Base-by-base conservation (phyloP, 2,888 invertebrate species). In the Ophion costatus region DNA sequence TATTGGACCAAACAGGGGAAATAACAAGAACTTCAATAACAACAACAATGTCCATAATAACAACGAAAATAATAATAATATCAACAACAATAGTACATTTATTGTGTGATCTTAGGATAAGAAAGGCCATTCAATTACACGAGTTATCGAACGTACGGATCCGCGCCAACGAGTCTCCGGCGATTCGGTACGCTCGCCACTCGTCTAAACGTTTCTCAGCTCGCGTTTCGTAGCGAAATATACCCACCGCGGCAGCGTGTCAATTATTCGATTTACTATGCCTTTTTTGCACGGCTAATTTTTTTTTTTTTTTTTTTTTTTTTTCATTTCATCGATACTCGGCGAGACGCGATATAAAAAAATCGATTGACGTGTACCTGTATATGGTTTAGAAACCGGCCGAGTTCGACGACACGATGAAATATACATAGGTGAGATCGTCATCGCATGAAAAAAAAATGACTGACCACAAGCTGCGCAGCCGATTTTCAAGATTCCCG, bases 211-310 rank as follows among this genome's bases (percentile, higher is more conserved):
- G 71, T 38, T 74, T 82, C 80, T 84, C 81, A 80, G 66, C 61
- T 67, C 75, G 67, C 64, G 70, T 80, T 80, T 69, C 24, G 84
- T 84, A 84, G 66, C 81, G 81, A 66, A 77, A 70, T 85, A 88
- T 86, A 87, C 63, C 88, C 76, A 87, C 87, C 38, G 9, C 88
- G 80, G 85, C 87, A 90, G 88, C 90, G 90, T 90, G 89, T 90
- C 90, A 90, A 89, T 92, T 90, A 89, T 91, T 91, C 90, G 88
- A 91, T 92, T 90, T 90, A 88, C 88, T 71, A 82, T 83, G 56
- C 82, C 86, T 87, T n/a, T 29, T 70, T 77, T 82, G 6, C n/a
- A 61, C 42, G 24, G 45, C 14, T 66, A n/a, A 64, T 57, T 59
- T 75, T 80, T 59, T 61, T 77, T 57, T 64, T 42, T 67, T n/a